Evolutionary conservation across 2,113 vertebrate species (phyloP).

Genomic region (Myotis yumanensis): DNA sequence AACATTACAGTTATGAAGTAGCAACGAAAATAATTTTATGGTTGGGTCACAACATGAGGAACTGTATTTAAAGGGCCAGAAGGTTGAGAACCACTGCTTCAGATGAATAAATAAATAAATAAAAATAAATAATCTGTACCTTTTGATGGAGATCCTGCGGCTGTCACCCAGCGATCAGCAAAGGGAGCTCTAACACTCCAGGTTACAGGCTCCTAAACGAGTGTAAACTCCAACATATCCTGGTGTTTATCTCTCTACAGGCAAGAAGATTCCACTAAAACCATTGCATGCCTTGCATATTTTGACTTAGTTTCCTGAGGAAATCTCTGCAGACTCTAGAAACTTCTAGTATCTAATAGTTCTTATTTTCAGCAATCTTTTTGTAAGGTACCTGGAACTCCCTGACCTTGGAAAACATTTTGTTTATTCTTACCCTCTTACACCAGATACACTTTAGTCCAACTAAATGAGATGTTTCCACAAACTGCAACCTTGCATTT

Average conservation of each 20-base stretch:
- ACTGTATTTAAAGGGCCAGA: no score
- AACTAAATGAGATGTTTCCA: neutral
- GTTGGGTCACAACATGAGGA: no score
- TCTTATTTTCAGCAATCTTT: constrained; percentile 57
- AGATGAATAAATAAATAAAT: no score
- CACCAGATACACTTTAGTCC: neutral
- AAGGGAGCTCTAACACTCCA: neutral
- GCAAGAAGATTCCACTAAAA: neutral
- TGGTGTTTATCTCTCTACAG: constrained; percentile 39
- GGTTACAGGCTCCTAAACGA: neutral
- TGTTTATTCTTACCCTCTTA: neutral
- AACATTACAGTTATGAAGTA: no score
- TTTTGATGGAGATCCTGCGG: neutral
- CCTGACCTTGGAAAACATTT: neutral
- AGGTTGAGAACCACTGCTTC: no score
- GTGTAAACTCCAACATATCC: neutral
- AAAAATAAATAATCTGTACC: neutral
- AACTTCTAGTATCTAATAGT: constrained; percentile 5
- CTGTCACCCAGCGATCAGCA: neutral
- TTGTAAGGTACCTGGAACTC: constrained; percentile 11
- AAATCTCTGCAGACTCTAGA: neutral
- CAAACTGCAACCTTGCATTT: neutral
- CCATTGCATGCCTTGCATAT: neutral
- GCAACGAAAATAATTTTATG: no score
- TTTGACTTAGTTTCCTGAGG: constrained; percentile 7